Evolutionary conservation across 2,888 invertebrate genomes (phyloP), one percentile per base, ranked within the genome.

Genomic region (Coelinius sp.): DNA sequence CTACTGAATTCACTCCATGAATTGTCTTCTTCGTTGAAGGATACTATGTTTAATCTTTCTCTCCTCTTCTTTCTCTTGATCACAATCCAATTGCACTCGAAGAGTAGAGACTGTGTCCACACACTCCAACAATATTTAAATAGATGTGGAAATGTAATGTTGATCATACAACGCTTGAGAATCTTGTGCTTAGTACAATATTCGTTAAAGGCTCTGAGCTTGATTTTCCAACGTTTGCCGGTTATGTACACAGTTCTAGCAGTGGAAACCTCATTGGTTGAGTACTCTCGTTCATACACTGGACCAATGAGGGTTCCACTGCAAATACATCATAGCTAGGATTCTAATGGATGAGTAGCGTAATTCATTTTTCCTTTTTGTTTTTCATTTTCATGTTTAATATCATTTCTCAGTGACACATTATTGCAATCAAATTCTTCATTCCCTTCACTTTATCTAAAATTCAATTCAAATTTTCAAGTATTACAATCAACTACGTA

Each of bases 191-290:
- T 62, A 17, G 59, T 12, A 41, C 41, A 59, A 59, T 59, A 68
- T 68, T 44, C 68, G 27, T 59, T 68, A 59, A 59, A 68, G 24
- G 38, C 31, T 38, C 41, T 24, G 24, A 35, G 56, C 56, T 65
- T 68, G 56, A 68, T 68, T 68, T 56, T 56, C 44, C 56, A 56
- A 24, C 53, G 56, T 53, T 68, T 41, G 25, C 56, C 68, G 56
- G 38, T 68, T 68, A 22, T 53, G 53, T 68, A 68, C 68, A 68
- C 17, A 38, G 44, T 44, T 4, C 31, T 6, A 44, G n/a, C 5
- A 17, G 38, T 2, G 27, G 27, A 49, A 22, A 14, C n/a, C 38
- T 38, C 8, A 25, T 56, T 56, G 38, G 56, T 68, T 56, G 53
- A 53, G 56, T 53, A 44, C 56, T 68, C 56, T 24, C 56, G 35